Percentiles rank a stretch among this genome's conserved stretches.
Conservation (phyloP, 2,113 vertebrate species). For the Silurus meridionalis region DNA sequence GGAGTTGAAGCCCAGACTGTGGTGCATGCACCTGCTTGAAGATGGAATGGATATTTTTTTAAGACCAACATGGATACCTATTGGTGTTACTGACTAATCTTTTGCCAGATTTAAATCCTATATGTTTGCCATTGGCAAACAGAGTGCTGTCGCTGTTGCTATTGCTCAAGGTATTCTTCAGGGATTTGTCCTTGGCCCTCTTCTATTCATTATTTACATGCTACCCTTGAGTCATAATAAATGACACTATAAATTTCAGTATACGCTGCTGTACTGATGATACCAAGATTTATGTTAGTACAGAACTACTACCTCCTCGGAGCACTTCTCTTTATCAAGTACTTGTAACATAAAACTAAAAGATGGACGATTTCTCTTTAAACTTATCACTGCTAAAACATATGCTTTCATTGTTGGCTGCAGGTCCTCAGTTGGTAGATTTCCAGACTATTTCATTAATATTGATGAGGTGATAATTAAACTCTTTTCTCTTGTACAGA, state of each 20-base stretch:
- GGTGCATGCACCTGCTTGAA: neutral
- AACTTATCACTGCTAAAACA: neutral
- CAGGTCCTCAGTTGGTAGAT: neutral
- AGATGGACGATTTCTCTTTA: neutral
- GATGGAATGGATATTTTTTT: neutral
- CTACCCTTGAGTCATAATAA: conserved; percentile 26
- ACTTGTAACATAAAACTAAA: neutral
- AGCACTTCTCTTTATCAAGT: neutral
- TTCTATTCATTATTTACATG: conserved; percentile 7
- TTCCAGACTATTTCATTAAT: neutral
- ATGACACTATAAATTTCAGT: neutral
- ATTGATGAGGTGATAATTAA: neutral
- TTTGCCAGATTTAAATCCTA: neutral
- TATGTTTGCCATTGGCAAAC: conserved; percentile 12
- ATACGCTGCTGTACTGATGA: neutral
- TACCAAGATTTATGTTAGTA: conserved; percentile 9
- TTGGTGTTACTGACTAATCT: neutral
- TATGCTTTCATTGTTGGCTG: neutral
- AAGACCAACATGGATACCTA: neutral
- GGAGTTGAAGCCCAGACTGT: too few relatives aligned
- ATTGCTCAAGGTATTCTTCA: conserved; percentile 4
- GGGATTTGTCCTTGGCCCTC: conserved; percentile 24
- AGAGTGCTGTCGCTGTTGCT: neutral
- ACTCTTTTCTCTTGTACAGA: neutral
- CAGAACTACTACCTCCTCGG: neutral